Evolutionary conservation across 2,888 invertebrate species (phyloP).

Genomic region (Icerya purchasi): DNA sequence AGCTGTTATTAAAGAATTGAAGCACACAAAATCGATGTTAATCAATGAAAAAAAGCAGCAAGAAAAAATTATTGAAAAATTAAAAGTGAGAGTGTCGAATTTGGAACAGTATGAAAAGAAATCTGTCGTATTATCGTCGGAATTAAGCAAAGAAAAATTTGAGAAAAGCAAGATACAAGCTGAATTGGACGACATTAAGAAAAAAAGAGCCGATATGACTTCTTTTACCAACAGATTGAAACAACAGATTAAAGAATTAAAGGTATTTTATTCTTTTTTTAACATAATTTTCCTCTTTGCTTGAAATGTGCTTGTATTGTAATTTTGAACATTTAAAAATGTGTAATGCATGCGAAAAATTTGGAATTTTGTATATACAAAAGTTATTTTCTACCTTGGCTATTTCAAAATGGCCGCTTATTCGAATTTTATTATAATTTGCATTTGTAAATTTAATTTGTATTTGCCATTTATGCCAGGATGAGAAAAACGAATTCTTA

Average conservation of each 20-base stretch:
- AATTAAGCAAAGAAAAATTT: neutral
- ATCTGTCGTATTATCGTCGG: neutral
- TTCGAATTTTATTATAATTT: no score
- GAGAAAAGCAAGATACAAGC: neutral
- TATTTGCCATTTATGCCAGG: no score
- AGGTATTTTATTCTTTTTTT: no score
- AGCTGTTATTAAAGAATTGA: neutral
- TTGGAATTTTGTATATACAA: no score
- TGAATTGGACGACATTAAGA: neutral
- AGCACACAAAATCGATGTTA: neutral
- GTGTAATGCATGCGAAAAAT: no score
- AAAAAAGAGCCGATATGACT: neutral
- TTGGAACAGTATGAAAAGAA: neutral
- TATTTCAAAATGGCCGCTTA: no score
- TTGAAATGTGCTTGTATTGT: no score
- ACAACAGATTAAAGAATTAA: neutral
- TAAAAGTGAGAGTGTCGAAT: neutral
- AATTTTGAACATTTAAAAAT: no score
- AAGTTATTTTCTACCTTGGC: no score
- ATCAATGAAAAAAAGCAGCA: neutral
- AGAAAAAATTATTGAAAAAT: neutral
- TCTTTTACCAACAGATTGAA: neutral
- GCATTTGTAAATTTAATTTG: no score
- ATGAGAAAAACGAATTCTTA: no score
- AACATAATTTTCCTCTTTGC: no score